A percentile compares a stretch with the other conserved stretches of the same genome.
Evolutionary conservation across 2,797 vertebrate genomes (phyloP).

Genomic region (Lagodon rhomboides): DNA sequence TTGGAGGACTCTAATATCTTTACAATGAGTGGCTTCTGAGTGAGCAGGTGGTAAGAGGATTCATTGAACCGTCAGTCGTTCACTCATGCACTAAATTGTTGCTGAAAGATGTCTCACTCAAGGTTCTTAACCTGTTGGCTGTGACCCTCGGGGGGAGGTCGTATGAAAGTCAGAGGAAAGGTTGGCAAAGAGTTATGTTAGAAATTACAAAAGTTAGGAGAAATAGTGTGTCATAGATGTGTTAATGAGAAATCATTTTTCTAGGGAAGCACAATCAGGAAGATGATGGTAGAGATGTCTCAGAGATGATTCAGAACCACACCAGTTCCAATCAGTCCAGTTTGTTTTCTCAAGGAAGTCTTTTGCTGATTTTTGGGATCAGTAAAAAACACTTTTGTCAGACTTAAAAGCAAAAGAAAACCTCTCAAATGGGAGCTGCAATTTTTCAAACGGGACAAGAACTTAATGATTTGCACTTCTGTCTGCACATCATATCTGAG

Average conservation of each 20-base stretch:
- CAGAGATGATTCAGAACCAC: not conserved
- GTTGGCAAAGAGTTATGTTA: not conserved
- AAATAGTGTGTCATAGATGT: not conserved
- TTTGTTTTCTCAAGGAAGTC: not conserved
- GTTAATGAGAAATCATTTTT: not conserved
- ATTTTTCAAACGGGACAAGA: not conserved
- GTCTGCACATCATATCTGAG: not conserved
- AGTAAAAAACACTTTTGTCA: not conserved
- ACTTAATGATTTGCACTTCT: not conserved
- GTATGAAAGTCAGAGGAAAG: conserved; percentile 20
- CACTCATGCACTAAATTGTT: conserved; percentile 66
- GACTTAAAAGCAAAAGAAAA: not conserved
- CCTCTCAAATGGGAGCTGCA: not conserved
- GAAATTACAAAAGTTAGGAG: not conserved
- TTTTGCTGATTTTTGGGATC: not conserved
- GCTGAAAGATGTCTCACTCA: conserved; percentile 60
- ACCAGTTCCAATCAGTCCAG: too few species aligned
- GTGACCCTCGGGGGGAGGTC: conserved; percentile 13
- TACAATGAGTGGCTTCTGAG: conserved; percentile 21
- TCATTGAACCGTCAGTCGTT: conserved; percentile 51
- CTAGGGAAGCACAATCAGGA: not conserved
- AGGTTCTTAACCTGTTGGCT: conserved; percentile 34
- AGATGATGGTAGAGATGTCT: not conserved
- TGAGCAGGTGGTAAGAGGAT: conserved; percentile 57
- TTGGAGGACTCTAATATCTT: conserved; percentile 6